Conservation (phyloP, 2,113 vertebrate species). For the Datnioides undecimradiatus region DNA sequence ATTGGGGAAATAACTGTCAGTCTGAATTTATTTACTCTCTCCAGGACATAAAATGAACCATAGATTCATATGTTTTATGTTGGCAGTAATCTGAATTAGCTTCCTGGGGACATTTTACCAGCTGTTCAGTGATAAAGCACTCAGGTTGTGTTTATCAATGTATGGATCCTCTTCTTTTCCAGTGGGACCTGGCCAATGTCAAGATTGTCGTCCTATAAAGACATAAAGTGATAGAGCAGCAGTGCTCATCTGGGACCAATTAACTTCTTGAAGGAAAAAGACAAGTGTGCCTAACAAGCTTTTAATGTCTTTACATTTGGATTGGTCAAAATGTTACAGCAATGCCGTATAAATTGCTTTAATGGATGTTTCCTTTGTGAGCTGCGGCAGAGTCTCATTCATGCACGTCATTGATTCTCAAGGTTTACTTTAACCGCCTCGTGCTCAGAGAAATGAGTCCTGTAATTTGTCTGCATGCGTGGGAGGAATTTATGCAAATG, state of each 20-base stretch:
- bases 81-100: conserved; percentile 2
- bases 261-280: not conserved
- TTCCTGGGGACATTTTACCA: conserved; percentile 17
- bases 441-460: not conserved
- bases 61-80: not conserved
- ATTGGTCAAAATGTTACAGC: conserved; percentile 10
- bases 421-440: not conserved
- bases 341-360: not conserved
- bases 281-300: not conserved
- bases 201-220: conserved; percentile 13
- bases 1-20: conserved; percentile 67
- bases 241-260: conserved; percentile 29
- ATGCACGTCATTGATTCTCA: not conserved
- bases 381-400: conserved; percentile 2
- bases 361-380: not conserved
- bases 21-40: conserved; percentile 44
- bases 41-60: not conserved
- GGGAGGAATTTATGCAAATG: conserved; percentile 52
- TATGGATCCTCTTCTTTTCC: conserved; percentile 35
- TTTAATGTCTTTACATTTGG: conserved; percentile 20
- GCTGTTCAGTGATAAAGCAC: conserved; percentile 43
- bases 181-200: conserved; percentile 17
- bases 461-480: conserved; percentile 17
- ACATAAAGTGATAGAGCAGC: conserved; percentile 6
- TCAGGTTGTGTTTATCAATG: conserved; percentile 40